Evolutionary conservation across 1,140 invertebrate genomes (phyloP), one percentile per base, ranked within the genome.

Genomic region (Microplitis mediator): DNA sequence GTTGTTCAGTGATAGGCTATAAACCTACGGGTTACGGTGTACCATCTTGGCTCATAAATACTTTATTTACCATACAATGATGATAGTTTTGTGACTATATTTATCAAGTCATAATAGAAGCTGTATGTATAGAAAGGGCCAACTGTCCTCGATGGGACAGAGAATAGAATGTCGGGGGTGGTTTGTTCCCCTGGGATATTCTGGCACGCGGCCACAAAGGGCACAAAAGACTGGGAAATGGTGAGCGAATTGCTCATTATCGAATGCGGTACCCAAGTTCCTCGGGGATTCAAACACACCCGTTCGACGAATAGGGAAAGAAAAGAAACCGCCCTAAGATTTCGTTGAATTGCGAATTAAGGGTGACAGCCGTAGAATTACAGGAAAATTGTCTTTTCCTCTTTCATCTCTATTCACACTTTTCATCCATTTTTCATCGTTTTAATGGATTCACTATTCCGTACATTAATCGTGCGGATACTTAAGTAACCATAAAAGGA

Each of bases 211-310:
- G 76, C 72, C 76, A 75, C 76, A 73, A 78, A 80, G 74, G 76
- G 70, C 35, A 65, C 78, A 83, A 84, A 81, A 79, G 78, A 75
- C 81, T 81, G 79, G 74, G 75, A 84, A 82, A 83, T 80, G 80
- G 78, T 73, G 75, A 82, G 78, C 80, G 76, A 84, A 84, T 83
- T 79, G 80, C 81, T 82, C 79, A 81, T 84, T 82, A 83, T 77
- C 75, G 77, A 81, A 80, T 79, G 77, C 60, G 73, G 75, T 75
- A 64, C 61, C 45, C 72, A 66, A 71, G 71, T 36, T 35, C 69
- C 61, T 62, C 61, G 69, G 74, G 76, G 79, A 60, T 70, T 68
- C 62, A 39, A 23, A 23, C 31, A 31, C 31, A 31, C 13, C 45
- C n/a, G 11, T 63, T 52, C 45, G 66, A 62, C 51, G 72, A 52